phyloP scores from a whole-genome alignment of 2,888 invertebrate genomes.

The Euzetes globulus region DNA sequence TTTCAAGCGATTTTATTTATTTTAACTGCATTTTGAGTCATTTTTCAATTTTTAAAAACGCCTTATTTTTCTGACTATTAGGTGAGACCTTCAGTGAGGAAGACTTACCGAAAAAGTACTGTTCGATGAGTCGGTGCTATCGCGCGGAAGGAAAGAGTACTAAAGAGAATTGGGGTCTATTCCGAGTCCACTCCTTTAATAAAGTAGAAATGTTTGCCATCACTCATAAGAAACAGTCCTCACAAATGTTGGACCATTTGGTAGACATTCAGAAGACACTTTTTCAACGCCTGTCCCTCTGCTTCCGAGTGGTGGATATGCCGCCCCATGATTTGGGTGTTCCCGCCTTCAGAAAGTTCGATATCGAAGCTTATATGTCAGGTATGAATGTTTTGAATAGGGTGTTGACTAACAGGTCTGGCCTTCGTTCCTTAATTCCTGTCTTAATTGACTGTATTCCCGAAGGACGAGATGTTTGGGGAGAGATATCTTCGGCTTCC shows the following conservation, averaged over 20 bases:
- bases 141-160: conserved; percentile 75
- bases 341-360: conserved; percentile 79
- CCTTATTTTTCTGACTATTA: not conserved
- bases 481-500: conserved; percentile 88
- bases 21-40: conserved; percentile 1
- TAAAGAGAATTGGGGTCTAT: conserved; percentile 36
- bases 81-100: conserved; percentile 47
- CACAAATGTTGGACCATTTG: conserved; percentile 62
- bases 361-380: conserved; percentile 97
- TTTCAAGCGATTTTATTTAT: not conserved
- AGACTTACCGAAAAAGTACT: conserved; percentile 66
- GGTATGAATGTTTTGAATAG: too few species aligned
- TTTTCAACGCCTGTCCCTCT: conserved; percentile 66
- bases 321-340: conserved; percentile 86
- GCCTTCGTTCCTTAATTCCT: not conserved
- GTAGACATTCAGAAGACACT: conserved; percentile 64
- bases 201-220: conserved; percentile 96
- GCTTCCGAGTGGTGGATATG: conserved; percentile 84
- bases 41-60: not conserved
- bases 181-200: conserved; percentile 83
- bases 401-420: too few species aligned
- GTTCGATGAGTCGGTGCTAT: conserved; percentile 80
- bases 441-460: not conserved
- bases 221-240: conserved; percentile 61
- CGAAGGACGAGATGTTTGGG: conserved; percentile 61